Conservation (phyloP, 2,113 vertebrate species). For the Chiloscyllium plagiosum region DNA sequence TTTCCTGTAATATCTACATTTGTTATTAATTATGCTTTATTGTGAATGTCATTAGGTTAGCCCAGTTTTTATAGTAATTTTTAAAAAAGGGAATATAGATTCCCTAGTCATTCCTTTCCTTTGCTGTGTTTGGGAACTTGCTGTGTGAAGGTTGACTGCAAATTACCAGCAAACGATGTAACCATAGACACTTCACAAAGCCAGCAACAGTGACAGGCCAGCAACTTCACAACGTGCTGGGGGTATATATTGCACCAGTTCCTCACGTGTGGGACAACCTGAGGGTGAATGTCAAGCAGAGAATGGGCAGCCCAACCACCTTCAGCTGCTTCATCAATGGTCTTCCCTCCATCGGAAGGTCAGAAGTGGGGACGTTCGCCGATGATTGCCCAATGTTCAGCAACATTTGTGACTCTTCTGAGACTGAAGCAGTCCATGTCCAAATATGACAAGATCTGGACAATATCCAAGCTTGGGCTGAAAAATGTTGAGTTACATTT, state of each 20-base stretch:
- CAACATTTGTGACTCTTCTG: too few relatives aligned
- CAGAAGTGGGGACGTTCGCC: too few relatives aligned
- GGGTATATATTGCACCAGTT: neutral
- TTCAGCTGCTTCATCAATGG: too few relatives aligned
- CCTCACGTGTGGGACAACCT: neutral
- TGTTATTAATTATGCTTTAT: neutral
- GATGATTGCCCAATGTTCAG: too few relatives aligned
- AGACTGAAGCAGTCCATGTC: too few relatives aligned
- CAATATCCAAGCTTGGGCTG: too few relatives aligned
- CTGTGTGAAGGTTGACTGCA: neutral
- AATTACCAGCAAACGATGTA: neutral
- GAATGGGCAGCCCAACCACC: neutral
- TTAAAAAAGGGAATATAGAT: neutral
- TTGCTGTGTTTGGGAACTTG: neutral
- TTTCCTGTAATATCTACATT: neutral
- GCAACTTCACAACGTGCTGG: neutral
- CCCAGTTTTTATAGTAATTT: neutral
- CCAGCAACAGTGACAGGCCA: neutral
- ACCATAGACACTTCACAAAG: neutral
- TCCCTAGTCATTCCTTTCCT: neutral
- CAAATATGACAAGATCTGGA: too few relatives aligned
- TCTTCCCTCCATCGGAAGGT: too few relatives aligned
- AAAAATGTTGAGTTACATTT: too few relatives aligned
- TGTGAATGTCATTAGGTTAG: neutral
- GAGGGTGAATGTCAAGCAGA: neutral